A percentile compares a stretch with the other conserved stretches of the same genome.
Conservation (phyloP, 2,888 invertebrate genomes). For the Entomobrya proxima region DNA sequence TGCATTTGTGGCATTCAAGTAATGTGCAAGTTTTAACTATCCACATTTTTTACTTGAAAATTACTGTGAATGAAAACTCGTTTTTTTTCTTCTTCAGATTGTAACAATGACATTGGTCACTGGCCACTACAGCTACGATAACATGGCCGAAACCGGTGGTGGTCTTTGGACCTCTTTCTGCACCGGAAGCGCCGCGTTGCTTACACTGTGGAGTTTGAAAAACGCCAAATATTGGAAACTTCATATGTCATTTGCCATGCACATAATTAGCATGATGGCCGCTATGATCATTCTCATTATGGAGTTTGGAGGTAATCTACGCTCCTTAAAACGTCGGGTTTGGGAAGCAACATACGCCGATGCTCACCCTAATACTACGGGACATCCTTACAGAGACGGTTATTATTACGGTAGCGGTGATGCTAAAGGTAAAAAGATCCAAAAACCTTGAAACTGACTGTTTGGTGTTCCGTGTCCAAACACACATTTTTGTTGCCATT, state of each 20-base stretch:
- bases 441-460: background rate
- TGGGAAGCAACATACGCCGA: background rate
- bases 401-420: background rate
- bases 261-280: conserved; percentile 50
- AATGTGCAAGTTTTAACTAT: background rate
- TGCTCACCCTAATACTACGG: background rate
- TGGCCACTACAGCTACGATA: conserved; percentile 24
- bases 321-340: background rate
- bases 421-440: background rate
- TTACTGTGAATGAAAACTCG: background rate
- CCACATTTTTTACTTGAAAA: background rate
- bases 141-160: background rate
- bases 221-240: conserved; percentile 64
- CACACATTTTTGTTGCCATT: background rate
- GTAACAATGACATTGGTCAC: conserved; percentile 46
- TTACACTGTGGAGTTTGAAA: conserved; percentile 58
- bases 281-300: conserved; percentile 24
- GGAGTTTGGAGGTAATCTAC: conserved; percentile 44
- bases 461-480: too few relatives aligned
- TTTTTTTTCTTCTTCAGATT: conserved; percentile 11
- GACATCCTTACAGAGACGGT: conserved; percentile 20
- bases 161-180: conserved; percentile 62
- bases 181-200: conserved; percentile 48
- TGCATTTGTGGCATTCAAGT: conserved; percentile 58
- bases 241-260: conserved; percentile 68